Evolutionary conservation across 2,113 vertebrate species (phyloP), one percentile per base, ranked within the genome.

Genomic region (Phylloscopus trochiloides): DNA sequence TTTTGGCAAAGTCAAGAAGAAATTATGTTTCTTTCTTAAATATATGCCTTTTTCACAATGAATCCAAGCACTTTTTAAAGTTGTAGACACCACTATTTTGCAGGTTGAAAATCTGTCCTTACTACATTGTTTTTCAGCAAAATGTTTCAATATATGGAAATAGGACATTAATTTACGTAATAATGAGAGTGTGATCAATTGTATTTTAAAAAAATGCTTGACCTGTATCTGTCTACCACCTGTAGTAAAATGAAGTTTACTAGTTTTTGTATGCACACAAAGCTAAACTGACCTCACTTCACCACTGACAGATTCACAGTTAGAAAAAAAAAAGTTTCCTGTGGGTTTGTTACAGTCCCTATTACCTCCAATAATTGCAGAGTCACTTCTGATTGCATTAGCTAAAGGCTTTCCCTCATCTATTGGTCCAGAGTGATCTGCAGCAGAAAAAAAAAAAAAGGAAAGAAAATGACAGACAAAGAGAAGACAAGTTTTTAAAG

Each of bases 351-450:
- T 89, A 34, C 7, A 68, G 11, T 96, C 84, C 63, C 77, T 88
- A 87, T 98, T 99, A 99, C 99, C 99, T 99, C 99, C 99, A 93
- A 99, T 99, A 72, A 99, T 96, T 94, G 98, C 99, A 75, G 99
- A 99, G 96, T 99, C 98, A 86, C 96, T 98, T 97, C 91, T 98
- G 97, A 99, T 98, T 88, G 98, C 97, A 95, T 99, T 98, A 82
- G 98, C 96, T 95, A 99, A 94, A 38, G 98, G 99, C 36, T 99
- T 97, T 97, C 98, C 98, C 65, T 98, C 97, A 95, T 98, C 98
- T 97, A 97, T 96, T 76, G 98, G 98, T 97, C 98, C 98, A 83
- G 99, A 98, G 86, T 98, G 99, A 97, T 99, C 99, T 99, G 97
- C 42, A 98, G 92, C 70, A 93, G 86, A 83, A 90, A 81, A 34